phyloP scores from a whole-genome alignment of 2,113 vertebrate genomes.

The Orycteropus afer region DNA sequence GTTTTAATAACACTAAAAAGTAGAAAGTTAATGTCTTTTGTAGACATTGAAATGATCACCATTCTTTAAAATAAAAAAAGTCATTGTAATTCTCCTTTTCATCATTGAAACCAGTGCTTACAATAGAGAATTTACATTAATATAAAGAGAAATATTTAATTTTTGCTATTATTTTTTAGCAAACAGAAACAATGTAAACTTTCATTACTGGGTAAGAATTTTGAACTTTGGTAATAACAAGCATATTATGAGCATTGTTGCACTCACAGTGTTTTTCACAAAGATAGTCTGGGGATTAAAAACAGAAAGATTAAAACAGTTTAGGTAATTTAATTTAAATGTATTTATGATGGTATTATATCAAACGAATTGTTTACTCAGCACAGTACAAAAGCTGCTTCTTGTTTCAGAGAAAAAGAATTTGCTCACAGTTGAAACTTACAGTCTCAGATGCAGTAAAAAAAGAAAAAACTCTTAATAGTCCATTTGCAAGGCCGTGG shows the following conservation, averaged over 20 bases:
- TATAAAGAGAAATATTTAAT: not conserved
- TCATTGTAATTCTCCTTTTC: slow-evolving; percentile 22
- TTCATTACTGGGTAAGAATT: slow-evolving; percentile 57
- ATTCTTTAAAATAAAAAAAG: not conserved
- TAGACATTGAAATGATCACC: not conserved
- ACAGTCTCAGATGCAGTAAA: not conserved
- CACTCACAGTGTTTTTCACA: slow-evolving; percentile 50
- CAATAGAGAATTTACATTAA: slow-evolving; percentile 23
- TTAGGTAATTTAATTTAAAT: slow-evolving; percentile 83
- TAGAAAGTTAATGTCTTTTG: not conserved
- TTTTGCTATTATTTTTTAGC: slow-evolving; percentile 42
- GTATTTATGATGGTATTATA: slow-evolving; percentile 75
- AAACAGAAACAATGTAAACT: slow-evolving; percentile 13
- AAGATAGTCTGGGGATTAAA: slow-evolving; percentile 71
- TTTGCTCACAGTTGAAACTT: not conserved
- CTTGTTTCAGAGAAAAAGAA: slow-evolving; percentile 51
- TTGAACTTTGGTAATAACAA: slow-evolving; percentile 68
- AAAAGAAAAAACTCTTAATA: not conserved
- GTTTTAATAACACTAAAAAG: not conserved
- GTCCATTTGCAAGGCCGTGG: not conserved
- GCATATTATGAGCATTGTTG: slow-evolving; percentile 47
- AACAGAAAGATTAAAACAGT: slow-evolving; percentile 74
- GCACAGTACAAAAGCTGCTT: slow-evolving; percentile 11
- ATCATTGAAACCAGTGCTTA: not conserved
- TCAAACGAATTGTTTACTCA: slow-evolving; percentile 74